Conservation (phyloP, 2,888 invertebrate genomes). For the Parnassius smintheus region DNA sequence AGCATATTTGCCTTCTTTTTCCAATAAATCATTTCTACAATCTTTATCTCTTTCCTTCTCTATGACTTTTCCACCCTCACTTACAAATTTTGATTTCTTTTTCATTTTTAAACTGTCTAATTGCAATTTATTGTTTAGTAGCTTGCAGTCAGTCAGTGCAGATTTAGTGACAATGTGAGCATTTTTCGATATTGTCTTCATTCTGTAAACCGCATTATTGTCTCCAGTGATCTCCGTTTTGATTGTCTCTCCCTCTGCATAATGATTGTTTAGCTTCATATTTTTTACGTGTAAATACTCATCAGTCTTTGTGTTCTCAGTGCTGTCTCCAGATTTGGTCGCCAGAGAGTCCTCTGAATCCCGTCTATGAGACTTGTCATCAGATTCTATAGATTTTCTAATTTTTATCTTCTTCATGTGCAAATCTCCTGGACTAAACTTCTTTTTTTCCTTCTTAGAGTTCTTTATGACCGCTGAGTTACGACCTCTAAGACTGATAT, state of each 20-base stretch:
- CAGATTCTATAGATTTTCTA: slow-evolving; percentile 62
- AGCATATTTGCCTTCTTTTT: slow-evolving; percentile 78
- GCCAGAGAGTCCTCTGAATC: slow-evolving; percentile 60
- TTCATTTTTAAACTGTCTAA: slow-evolving; percentile 65
- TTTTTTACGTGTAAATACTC: slow-evolving; percentile 66
- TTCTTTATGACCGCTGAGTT: slow-evolving; percentile 92
- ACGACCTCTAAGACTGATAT: slow-evolving; percentile 91
- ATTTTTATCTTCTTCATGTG: slow-evolving; percentile 81
- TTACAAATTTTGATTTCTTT: slow-evolving; percentile 67
- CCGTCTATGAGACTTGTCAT: slow-evolving; percentile 61
- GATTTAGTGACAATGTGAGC: slow-evolving; percentile 76
- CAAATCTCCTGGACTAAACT: slow-evolving; percentile 70
- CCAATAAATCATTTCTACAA: slow-evolving; percentile 80
- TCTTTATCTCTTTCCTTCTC: slow-evolving; percentile 76
- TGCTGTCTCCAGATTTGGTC: slow-evolving; percentile 56
- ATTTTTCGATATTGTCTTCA: slow-evolving; percentile 76
- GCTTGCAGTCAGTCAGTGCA: slow-evolving; percentile 56
- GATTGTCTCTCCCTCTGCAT: slow-evolving; percentile 55
- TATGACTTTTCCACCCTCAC: slow-evolving; percentile 50
- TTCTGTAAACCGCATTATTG: slow-evolving; percentile 68
- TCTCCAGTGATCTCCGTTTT: slow-evolving; percentile 68
- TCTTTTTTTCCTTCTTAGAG: slow-evolving; percentile 85
- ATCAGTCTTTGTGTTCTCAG: slow-evolving; percentile 66
- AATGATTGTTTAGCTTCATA: slow-evolving; percentile 68
- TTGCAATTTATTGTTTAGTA: slow-evolving; percentile 60